These are phyloP conservation scores for Pseudopipra pipra DNA, from an alignment of 2,113 vertebrate species.

Conservation along the genomic window DNA sequence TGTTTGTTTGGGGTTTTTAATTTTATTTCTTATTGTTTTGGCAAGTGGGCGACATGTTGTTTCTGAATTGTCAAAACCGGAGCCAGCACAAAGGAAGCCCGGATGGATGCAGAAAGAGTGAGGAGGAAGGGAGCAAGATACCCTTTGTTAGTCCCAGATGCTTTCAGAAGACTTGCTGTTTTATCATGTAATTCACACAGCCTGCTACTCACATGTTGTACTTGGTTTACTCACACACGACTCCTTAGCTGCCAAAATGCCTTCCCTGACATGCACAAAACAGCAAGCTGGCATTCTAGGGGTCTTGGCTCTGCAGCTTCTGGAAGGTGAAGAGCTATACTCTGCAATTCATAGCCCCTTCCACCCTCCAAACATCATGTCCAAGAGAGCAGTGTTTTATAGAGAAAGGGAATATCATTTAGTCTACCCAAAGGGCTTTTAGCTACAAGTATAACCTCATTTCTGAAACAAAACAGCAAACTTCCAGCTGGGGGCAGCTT, in stretches of 20 bases:
- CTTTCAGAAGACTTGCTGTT: background rate
- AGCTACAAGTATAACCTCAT: background rate
- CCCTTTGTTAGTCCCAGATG: background rate
- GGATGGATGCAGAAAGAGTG: background rate
- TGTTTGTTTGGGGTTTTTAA: background rate
- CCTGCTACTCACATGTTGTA: rapidly evolving
- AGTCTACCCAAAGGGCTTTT: background rate
- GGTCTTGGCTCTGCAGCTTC: background rate
- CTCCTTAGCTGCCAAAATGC: background rate
- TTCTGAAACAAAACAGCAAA: background rate
- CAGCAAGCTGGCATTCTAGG: background rate
- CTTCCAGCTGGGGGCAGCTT: background rate
- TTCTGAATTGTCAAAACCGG: background rate
- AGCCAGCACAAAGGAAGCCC: background rate
- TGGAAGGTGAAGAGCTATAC: background rate
- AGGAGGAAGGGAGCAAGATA: background rate
- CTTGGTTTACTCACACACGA: background rate
- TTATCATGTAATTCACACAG: background rate
- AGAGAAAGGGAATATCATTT: background rate
- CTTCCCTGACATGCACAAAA: background rate
- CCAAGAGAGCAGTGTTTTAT: background rate
- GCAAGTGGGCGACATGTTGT: rapidly evolving
- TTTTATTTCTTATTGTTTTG: background rate
- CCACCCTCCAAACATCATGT: background rate
- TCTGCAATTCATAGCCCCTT: background rate